Evolutionary conservation across 2,888 invertebrate species (phyloP), one percentile per base, ranked within the genome.

Genomic region (Sminthurides aquaticus): DNA sequence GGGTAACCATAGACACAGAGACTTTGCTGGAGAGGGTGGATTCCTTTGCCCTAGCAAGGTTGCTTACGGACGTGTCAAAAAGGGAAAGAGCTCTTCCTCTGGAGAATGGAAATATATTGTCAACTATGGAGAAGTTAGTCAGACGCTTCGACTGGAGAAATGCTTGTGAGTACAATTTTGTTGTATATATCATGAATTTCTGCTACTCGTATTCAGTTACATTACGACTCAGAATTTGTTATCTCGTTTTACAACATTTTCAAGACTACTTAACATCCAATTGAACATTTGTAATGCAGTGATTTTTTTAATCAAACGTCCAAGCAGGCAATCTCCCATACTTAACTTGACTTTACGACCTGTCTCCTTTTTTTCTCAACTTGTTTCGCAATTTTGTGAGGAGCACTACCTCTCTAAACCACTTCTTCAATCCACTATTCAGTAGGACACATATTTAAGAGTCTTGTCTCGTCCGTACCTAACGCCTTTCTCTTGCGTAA

Each of bases 21-120:
- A 64, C 25, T 81, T 80, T 26, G 82, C 80, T 18, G 78, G 80
- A 3, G 85, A 85, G 64, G 86, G 86, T 1, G 88, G 88, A 0
- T 88, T 87, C 77, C 87, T 91, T 80, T 91, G 91, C 75, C 86
- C 88, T 0, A 88, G 89, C 60, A 84, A 86, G 1, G 86, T 90
- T 49, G 86, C 87, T 73, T 89, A 89, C 76, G 90, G 89, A 0
- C 81, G 88, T 15, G 90, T 90, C 0, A 90, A 90, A 77, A 83
- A 89, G 67, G 91, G 90, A 0, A 82, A 88, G 60, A 88, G 89
- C 0, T 77, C 75, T 64, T 88, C 88, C 0, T 86, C 86, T 1
- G 90, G 90, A 0, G 84, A 86, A 72, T 91, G 91, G 90, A 90
- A 90, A 76, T 90, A 87, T 76, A 88, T 91, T 71, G 90, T 91